Evolutionary conservation across 2,888 invertebrate species (phyloP), one percentile per base, ranked within the genome.

Genomic region (Eupithecia pulchellata): DNA sequence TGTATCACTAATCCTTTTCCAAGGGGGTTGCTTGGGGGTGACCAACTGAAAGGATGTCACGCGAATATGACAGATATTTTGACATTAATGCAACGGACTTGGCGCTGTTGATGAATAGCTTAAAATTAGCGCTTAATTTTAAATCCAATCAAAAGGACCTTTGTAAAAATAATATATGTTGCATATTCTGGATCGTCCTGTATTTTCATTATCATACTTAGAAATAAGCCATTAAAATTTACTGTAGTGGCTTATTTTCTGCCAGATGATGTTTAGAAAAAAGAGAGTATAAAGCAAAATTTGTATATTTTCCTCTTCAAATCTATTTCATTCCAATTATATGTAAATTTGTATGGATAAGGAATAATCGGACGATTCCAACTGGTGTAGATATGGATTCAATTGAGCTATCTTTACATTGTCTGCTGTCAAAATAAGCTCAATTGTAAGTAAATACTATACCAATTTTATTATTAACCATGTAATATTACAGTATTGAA

Each of bases 51-150:
- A 92, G 85, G 92, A 92, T 92, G 93, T 94, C 93, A 93, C 86
- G 82, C 83, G 84, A 91, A 92, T 90, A 92, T 94, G 94, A 94
- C 93, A 93, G 93, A 87, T 94, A 93, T 93, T 93, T 92, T 94
- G 93, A 94, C 94, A 94, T 86, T 92, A 93, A 92, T 92, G 92
- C 93, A 93, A 92, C 91, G 90, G 86, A 88, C 85, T 88, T 62
- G 68, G 63, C 85, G 66, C 84, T 83, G 75, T 74, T 78, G 81
- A 84, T 81, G 81, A 77, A 80, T 78, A 76, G 81, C 70, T 83
- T 80, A 80, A 86, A 87, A 86, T 86, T 86, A 84, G 82, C 80
- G 73, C 78, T 84, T 84, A 82, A 78, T 81, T 79, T 81, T 81
- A 75, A 73, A 77, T 79, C 61, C 73, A 72, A 64, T 75, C 29